Percentiles rank a stretch among this genome's conserved stretches.
Evolutionary conservation across 2,888 invertebrate species (phyloP).

Genomic region (Drosophila pegasa): DNA sequence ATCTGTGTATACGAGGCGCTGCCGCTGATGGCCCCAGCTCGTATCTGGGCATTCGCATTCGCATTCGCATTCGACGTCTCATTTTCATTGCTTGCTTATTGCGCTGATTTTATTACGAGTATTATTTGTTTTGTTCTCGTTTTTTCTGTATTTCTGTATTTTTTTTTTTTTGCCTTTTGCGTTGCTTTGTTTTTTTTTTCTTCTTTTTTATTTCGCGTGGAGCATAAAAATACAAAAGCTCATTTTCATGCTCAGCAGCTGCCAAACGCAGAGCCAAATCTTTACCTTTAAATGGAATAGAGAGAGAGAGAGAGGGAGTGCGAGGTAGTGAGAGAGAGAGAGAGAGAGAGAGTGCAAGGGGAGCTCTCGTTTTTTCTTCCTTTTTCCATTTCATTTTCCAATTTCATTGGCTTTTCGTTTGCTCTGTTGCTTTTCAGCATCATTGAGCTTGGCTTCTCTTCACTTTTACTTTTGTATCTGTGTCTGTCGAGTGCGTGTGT

Average conservation of each 20-base stretch:
- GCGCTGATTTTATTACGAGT: slow-evolving; percentile 77
- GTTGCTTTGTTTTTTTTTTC: slow-evolving; percentile 20
- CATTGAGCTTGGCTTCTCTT: slow-evolving; percentile 58
- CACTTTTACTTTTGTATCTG: slow-evolving; percentile 31
- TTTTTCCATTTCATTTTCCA: slow-evolving; percentile 77
- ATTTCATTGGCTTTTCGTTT: slow-evolving; percentile 61
- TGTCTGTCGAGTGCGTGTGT: slow-evolving; percentile 8
- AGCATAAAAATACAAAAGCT: slow-evolving; percentile 68
- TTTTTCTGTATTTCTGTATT: background rate
- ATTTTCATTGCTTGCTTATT: slow-evolving; percentile 75
- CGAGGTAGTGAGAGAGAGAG: background rate
- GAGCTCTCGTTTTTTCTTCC: slow-evolving; percentile 3
- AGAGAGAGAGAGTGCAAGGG: slow-evolving; percentile 1
- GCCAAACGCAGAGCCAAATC: slow-evolving; percentile 59
- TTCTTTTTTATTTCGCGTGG: slow-evolving; percentile 40
- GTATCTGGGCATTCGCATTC: slow-evolving; percentile 8
- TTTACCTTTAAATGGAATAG: slow-evolving; percentile 56
- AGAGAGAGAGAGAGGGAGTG: slow-evolving; percentile 8
- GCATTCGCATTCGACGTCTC: slow-evolving; percentile 41
- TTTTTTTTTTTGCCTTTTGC: slow-evolving; percentile 10
- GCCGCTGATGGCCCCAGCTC: slow-evolving; percentile 20
- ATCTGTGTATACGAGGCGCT: slow-evolving; percentile 52
- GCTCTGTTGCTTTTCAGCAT: slow-evolving; percentile 68
- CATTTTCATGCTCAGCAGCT: slow-evolving; percentile 77
- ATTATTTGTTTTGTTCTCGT: slow-evolving; percentile 48